phyloP scores from a whole-genome alignment of 1,140 invertebrate genomes.

The Belonocnema kinseyi region DNA sequence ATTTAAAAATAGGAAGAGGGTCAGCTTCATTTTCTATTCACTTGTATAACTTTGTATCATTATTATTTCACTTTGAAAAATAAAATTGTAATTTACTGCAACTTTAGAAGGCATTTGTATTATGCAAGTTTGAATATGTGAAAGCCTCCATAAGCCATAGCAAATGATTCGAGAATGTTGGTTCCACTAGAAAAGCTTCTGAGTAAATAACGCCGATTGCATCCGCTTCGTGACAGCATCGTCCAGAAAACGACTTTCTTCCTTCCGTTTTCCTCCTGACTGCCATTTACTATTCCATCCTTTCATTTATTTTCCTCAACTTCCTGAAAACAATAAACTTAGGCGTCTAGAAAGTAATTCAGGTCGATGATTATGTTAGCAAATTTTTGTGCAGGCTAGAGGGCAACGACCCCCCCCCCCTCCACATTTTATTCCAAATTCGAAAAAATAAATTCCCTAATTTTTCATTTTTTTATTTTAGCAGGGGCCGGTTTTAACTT shows the following conservation, averaged over 20 bases:
- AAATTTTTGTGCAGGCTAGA: too few relatives aligned
- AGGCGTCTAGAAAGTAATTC: neutral
- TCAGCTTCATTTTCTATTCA: too few relatives aligned
- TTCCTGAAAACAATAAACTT: neutral
- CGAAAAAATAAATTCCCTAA: too few relatives aligned
- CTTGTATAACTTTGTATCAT: too few relatives aligned
- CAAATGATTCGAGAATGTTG: conserved; percentile 50
- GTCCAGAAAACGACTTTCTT: conserved; percentile 3
- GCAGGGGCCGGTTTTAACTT: too few relatives aligned
- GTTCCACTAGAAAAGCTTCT: conserved; percentile 43
- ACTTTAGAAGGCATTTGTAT: neutral
- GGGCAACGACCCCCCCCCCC: too few relatives aligned
- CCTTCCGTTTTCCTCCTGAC: neutral
- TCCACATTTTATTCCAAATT: too few relatives aligned
- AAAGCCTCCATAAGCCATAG: conserved; percentile 38
- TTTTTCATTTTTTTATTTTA: too few relatives aligned
- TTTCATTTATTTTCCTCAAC: neutral
- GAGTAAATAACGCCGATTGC: conserved; percentile 58
- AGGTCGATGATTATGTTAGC: neutral
- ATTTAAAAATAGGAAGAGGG: too few relatives aligned
- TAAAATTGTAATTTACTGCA: neutral
- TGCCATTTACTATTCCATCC: neutral
- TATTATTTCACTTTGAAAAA: too few relatives aligned
- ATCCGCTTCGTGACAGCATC: conserved; percentile 44
- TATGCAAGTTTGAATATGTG: conserved; percentile 15